phyloP scores from a whole-genome alignment of 2,888 invertebrate species.

The Exephanes ischioxanthus region DNA sequence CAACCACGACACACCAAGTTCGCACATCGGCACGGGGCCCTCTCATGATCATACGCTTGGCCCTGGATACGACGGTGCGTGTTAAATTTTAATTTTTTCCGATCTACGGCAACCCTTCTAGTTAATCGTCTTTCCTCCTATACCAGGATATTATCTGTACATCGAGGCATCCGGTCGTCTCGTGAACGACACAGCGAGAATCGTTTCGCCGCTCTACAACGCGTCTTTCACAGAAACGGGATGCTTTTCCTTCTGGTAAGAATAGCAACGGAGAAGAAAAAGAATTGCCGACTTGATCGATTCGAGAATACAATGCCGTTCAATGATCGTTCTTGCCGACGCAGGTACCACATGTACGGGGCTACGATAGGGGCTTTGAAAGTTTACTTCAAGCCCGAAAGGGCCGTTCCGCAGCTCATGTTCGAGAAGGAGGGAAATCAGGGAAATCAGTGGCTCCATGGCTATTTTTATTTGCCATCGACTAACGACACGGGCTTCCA shows the following conservation, averaged over 20 bases:
- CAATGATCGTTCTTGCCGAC: background rate
- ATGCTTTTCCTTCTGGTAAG: conserved; percentile 86
- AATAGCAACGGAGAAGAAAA: background rate
- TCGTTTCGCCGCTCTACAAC: conserved; percentile 90
- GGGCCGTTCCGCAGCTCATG: conserved; percentile 84
- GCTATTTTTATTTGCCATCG: conserved; percentile 84
- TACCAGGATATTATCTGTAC: conserved; percentile 92
- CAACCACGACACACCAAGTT: conserved; percentile 88
- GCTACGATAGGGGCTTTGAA: conserved; percentile 86
- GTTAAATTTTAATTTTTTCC: background rate
- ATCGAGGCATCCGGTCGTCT: conserved; percentile 90
- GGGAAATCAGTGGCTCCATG: conserved; percentile 89
- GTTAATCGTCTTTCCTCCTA: background rate
- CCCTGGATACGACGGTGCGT: conserved; percentile 85
- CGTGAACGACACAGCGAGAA: conserved; percentile 89
- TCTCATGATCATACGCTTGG: conserved; percentile 91
- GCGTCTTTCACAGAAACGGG: conserved; percentile 82
- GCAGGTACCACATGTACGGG: conserved; percentile 93
- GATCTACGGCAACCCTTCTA: background rate
- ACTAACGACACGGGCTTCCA: conserved; percentile 81
- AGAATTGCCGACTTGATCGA: background rate
- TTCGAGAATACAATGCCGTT: background rate
- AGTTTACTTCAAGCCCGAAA: conserved; percentile 86
- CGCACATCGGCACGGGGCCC: conserved; percentile 90
- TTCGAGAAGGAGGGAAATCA: conserved; percentile 90